Evolutionary conservation across 2,113 vertebrate genomes (phyloP), one percentile per base, ranked within the genome.

Genomic region (Melospiza georgiana): DNA sequence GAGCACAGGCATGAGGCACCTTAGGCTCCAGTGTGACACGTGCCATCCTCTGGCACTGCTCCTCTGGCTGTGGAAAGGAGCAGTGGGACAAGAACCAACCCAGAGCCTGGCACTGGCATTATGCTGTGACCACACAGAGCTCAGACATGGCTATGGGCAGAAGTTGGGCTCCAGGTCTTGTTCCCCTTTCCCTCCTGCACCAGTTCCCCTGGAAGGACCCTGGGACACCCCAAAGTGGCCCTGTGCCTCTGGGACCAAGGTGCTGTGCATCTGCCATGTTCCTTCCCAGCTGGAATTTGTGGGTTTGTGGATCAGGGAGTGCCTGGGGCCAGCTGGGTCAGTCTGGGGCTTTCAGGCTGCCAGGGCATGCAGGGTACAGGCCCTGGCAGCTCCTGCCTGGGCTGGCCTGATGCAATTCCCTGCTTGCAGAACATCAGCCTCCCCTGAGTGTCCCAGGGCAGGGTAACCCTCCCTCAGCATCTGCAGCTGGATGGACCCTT

Each of bases 241-340:
- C 31, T 20, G 0, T 44, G n/a, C 8, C 43, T 28, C 33, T 11
- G 3, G n/a, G 30, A 43, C 6, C 0, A 2, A n/a, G 37, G 41
- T 2, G 20, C 51, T 62, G 10, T 21, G 27, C 30, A 11, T 52
- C 41, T 69, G 55, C 48, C 18, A 11, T 0, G 0, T 39, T 46
- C n/a, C 41, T 25, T 73, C 79, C 48, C 5, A 4, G 21, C 33
- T 11, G 0, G 37, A 80, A 27, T 0, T 11, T 21, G 41, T 44
- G 18, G 27, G 9, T 41, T 21, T 58, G 61, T 43, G 74, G 15
- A 2, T 39, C 0, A 0, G 41, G 58, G 35, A 0, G 25, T n/a
- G 57, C 23, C 27, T 28, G 35, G 63, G 15, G 12, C 23, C 0
- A 0, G 24, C 61, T 22, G 31, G 49, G 21, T 11, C 8, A 22